phyloP scores from a whole-genome alignment of 2,888 invertebrate species.

The Patella depressa region DNA sequence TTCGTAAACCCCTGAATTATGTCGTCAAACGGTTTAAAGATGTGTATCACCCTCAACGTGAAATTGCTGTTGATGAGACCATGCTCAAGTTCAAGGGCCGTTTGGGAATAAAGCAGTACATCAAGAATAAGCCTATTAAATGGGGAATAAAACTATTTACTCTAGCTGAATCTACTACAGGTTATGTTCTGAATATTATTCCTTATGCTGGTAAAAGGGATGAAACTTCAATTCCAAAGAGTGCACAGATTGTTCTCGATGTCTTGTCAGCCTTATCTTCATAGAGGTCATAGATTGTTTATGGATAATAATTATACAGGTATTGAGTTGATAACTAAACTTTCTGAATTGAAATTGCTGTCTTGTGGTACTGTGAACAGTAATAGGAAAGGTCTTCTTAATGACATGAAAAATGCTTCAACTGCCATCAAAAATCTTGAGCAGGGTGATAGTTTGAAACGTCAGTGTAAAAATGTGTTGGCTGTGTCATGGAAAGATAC shows the following conservation, averaged over 20 bases:
- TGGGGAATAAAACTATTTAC: neutral
- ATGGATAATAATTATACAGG: conserved; percentile 4
- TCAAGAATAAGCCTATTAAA: conserved; percentile 1
- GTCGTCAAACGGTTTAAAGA: neutral
- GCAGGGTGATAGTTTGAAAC: too few species aligned
- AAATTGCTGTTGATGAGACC: conserved; percentile 6
- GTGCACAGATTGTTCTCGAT: neutral
- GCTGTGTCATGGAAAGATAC: conserved; percentile 5
- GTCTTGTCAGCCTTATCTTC: neutral
- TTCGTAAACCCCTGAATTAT: neutral
- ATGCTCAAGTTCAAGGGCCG: conserved; percentile 3
- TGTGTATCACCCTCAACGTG: neutral
- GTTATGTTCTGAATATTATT: conserved; percentile 3
- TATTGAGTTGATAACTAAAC: neutral
- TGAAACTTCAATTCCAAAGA: neutral
- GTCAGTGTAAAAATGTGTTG: neutral
- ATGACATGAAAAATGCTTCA: neutral
- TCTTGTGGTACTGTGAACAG: neutral
- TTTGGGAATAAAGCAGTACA: neutral
- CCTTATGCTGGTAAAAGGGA: neutral
- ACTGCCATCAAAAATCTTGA: too few species aligned
- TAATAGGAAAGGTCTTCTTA: neutral
- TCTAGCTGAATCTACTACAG: neutral
- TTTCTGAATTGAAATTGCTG: neutral
- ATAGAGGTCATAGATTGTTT: neutral